Base-by-base conservation (phyloP, 2,797 vertebrate genomes). In the Sebastes goodei region DNA sequence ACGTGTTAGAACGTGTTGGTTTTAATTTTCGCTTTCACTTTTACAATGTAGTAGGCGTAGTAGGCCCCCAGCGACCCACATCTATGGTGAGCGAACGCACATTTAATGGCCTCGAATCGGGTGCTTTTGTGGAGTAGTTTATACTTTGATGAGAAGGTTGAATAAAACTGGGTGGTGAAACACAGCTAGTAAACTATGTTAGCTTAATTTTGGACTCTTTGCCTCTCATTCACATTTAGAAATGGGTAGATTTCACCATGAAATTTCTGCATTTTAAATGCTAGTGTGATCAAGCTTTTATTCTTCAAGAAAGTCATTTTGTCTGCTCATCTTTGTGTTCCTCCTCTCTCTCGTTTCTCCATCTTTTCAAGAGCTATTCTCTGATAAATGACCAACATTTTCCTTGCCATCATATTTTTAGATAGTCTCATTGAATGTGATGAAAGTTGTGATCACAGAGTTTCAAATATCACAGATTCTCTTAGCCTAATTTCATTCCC, bases 391-490 rank as follows among this genome's bases (percentile, higher is more conserved):
- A 59, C 55, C 6, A 57, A n/a, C 7, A 15, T 20, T 27, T 30
- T 78, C 33, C 21, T 49, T 10, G 10, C 7, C 15, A 20, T 76
- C 23, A 62, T 49, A 35, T 46, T 55, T 59, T 60, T 5, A 9
- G 23, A n/a, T 62, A 10, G 11, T 21, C 25, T 30, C 46, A 27
- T 15, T 27, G 8, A 23, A 35, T 66, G 23, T 17, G 12, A 60
- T 71, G 17, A 59, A 63, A 21, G 63, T 23, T 52, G 49, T 25
- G 55, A 76, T 78, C 60, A 63, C 21, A 68, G 42, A 7, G 7
- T 46, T 57, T 74, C 59, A 74, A 55, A 65, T 46, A 79, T 72
- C 65, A 25, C 42, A 69, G 61, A 71, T 30, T 65, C 55, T 69
- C 17, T 15, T 8, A 2, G 61, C 10, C 20, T 29, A 10, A 14